phyloP scores from a whole-genome alignment of 2,113 vertebrate genomes.

The Amazona vittata region DNA sequence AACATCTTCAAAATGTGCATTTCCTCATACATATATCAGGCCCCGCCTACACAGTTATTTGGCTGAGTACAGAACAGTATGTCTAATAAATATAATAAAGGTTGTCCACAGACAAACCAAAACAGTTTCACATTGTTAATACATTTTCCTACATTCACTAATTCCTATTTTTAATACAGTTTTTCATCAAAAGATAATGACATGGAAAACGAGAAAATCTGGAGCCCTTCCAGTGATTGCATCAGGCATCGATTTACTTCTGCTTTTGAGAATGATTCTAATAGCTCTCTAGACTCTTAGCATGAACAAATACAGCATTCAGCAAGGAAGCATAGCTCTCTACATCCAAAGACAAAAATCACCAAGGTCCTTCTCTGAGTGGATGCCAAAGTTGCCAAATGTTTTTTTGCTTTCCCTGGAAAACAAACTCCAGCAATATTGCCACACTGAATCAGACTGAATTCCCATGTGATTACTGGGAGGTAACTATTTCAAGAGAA shows the following conservation, averaged over 20 bases:
- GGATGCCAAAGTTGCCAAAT: neutral
- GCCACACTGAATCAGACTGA: neutral
- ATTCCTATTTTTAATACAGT: constrained; percentile 20
- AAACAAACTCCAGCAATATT: neutral
- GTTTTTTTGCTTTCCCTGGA: neutral
- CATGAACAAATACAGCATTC: neutral
- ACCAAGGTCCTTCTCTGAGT: neutral
- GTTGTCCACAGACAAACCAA: neutral
- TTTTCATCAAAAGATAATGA: constrained; percentile 24
- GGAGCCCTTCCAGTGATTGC: neutral
- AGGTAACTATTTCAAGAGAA: neutral
- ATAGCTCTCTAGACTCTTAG: neutral
- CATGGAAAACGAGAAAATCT: neutral
- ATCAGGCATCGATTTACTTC: constrained; percentile 3
- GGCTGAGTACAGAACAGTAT: neutral
- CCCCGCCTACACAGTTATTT: neutral
- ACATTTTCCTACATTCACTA: neutral
- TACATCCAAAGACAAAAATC: neutral
- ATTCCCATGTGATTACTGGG: neutral
- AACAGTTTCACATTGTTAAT: neutral
- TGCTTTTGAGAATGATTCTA: neutral
- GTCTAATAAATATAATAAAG: neutral
- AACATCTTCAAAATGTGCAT: neutral
- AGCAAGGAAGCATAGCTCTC: neutral
- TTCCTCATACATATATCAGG: neutral